Percentiles rank a stretch among this genome's conserved stretches.
phyloP scores from a whole-genome alignment of 2,888 invertebrate species.

The Acronicta psi region DNA sequence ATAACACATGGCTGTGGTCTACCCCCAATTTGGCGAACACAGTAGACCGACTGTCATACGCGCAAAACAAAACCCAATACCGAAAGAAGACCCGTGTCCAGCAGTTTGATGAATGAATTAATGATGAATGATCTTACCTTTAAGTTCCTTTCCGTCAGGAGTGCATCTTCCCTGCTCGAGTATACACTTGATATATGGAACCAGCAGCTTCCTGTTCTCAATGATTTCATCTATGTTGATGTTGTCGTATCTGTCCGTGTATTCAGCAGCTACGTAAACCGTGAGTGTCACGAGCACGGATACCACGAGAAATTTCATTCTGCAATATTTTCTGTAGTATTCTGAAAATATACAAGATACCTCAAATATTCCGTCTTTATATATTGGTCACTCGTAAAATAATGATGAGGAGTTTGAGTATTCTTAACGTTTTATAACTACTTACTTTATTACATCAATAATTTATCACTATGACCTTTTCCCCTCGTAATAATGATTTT shows the following conservation, averaged over 20 bases:
- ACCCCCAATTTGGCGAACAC: no score
- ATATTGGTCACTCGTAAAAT: not conserved
- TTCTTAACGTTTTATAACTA: conserved; percentile 34
- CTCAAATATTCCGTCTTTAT: not conserved
- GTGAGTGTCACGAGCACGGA: conserved; percentile 46
- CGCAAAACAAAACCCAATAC: no score
- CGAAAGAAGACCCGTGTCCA: no score
- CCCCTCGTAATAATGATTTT: conserved; percentile 1
- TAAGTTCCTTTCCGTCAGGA: conserved; percentile 91
- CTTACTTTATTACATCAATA: conserved; percentile 21
- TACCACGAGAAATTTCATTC: conserved; percentile 64
- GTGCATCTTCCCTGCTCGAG: conserved; percentile 90
- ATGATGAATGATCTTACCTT: conserved; percentile 84
- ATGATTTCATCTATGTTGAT: conserved; percentile 92
- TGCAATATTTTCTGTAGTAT: conserved; percentile 37
- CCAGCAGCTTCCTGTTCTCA: conserved; percentile 90
- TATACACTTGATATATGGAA: conserved; percentile 91
- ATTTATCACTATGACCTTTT: conserved; percentile 23
- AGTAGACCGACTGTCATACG: no score
- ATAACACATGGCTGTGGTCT: no score
- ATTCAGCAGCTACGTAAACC: conserved; percentile 58
- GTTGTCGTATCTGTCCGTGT: conserved; percentile 92
- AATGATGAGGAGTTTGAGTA: conserved; percentile 8
- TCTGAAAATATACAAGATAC: not conserved
- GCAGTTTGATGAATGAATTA: no score